Evolutionary conservation across 2,888 invertebrate species (phyloP).

Genomic region (Dione juno): DNA sequence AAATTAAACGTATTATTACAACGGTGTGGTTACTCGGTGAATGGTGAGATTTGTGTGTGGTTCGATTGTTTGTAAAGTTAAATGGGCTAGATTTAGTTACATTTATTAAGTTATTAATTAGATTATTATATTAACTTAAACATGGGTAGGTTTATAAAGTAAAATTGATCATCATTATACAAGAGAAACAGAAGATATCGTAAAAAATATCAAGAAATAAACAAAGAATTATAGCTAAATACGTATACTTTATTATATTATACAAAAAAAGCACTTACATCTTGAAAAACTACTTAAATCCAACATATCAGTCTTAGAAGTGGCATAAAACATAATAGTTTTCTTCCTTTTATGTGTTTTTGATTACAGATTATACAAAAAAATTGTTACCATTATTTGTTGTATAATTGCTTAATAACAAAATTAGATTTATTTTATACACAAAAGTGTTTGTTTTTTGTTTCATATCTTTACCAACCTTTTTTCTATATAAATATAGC

Average conservation of each 20-base stretch:
- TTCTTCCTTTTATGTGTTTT: neutral
- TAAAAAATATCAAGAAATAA: no score
- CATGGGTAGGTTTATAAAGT: no score
- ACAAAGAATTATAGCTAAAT: neutral
- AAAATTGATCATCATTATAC: no score
- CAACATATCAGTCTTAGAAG: neutral
- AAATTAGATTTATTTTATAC: neutral
- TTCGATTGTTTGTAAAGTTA: neutral
- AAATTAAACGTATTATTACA: constrained; percentile 19
- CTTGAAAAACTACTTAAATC: neutral
- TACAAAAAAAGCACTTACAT: neutral
- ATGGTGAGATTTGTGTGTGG: neutral
- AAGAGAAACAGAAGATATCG: no score
- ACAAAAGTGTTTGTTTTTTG: no score
- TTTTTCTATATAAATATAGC: no score
- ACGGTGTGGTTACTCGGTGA: constrained; percentile 7
- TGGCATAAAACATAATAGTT: neutral
- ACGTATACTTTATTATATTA: neutral
- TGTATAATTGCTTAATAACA: neutral
- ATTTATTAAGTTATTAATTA: neutral
- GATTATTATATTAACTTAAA: no score
- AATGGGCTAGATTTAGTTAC: neutral
- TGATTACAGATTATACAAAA: neutral
- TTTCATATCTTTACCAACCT: no score
- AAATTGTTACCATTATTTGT: neutral